A percentile compares a stretch with the other conserved stretches of the same genome.
Evolutionary conservation across 2,113 vertebrate species (phyloP).

Genomic region (Xiphorhynchus elegans): DNA sequence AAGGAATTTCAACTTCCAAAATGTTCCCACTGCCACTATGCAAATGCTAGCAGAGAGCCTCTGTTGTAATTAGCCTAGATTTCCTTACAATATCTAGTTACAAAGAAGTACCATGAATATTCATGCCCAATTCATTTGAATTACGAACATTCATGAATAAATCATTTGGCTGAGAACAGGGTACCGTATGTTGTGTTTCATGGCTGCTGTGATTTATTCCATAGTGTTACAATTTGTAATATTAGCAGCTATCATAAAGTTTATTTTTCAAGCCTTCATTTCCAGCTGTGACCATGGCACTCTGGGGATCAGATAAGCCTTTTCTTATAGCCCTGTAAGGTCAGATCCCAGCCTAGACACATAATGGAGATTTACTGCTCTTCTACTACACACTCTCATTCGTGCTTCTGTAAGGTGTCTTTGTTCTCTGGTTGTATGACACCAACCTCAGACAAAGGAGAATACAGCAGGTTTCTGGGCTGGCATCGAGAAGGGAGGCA

Average conservation of each 20-base stretch:
- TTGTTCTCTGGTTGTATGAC: not conserved
- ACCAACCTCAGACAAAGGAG: not conserved
- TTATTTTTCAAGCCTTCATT: conserved; percentile 67
- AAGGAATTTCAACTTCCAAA: conserved; percentile 63
- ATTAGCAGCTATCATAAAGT: conserved; percentile 70
- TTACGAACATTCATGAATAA: conserved; percentile 71
- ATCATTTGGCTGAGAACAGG: conserved; percentile 65
- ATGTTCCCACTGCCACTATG: conserved; percentile 40
- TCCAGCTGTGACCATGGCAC: conserved; percentile 62
- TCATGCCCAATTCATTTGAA: conserved; percentile 67
- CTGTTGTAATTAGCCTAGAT: conserved; percentile 66
- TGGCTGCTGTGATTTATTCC: conserved; percentile 64
- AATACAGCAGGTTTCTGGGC: not conserved
- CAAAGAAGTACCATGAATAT: conserved; percentile 69
- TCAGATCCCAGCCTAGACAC: not conserved
- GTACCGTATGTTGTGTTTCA: conserved; percentile 64
- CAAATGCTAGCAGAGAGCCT: conserved; percentile 46
- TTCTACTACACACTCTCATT: not conserved
- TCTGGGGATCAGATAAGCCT: conserved; percentile 28
- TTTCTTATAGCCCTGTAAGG: conserved; percentile 21
- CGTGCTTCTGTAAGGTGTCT: conserved; percentile 17
- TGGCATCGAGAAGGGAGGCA: not conserved
- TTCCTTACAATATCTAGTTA: conserved; percentile 70
- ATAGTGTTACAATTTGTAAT: conserved; percentile 66
- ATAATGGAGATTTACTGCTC: conserved; percentile 41